Conservation (phyloP, 2,797 vertebrate genomes). For the Carcharodon carcharias region DNA sequence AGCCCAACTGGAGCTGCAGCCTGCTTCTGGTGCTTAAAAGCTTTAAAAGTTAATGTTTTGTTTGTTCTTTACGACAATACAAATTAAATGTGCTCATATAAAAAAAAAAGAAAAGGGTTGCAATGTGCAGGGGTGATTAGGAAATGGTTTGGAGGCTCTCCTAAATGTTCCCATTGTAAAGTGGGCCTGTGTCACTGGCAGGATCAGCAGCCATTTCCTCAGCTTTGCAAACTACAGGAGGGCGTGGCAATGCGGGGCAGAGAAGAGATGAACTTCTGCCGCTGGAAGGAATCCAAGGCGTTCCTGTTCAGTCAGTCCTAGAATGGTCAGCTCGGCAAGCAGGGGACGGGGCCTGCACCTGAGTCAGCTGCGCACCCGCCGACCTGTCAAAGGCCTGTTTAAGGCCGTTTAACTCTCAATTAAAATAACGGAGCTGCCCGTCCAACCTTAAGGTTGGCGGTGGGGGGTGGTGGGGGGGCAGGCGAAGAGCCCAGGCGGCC, state of each 20-base stretch:
- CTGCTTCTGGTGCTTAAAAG: background rate
- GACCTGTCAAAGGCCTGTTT: too few species aligned
- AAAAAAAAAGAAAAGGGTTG: background rate
- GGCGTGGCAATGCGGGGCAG: background rate
- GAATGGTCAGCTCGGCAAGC: too few species aligned
- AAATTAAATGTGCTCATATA: background rate
- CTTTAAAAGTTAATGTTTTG: slow-evolving; percentile 25
- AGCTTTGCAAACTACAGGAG: background rate
- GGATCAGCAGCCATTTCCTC: background rate
- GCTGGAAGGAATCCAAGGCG: background rate
- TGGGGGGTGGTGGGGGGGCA: too few species aligned
- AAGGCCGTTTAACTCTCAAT: too few species aligned
- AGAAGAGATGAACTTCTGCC: background rate
- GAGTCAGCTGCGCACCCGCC: too few species aligned
- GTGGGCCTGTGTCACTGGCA: background rate
- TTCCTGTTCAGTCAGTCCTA: background rate
- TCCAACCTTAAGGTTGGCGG: too few species aligned
- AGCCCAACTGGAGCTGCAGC: background rate
- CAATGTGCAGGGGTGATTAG: background rate
- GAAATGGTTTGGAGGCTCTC: background rate
- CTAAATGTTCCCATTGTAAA: background rate
- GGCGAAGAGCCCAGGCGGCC: too few species aligned
- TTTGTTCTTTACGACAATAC: background rate
- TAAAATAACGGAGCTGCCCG: too few species aligned
- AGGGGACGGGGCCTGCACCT: too few species aligned